A percentile compares a stretch with the other conserved stretches of the same genome.
These are phyloP conservation scores for Bombus breviceps DNA, from an alignment of 1,140 invertebrate species.

Conservation along the genomic window DNA sequence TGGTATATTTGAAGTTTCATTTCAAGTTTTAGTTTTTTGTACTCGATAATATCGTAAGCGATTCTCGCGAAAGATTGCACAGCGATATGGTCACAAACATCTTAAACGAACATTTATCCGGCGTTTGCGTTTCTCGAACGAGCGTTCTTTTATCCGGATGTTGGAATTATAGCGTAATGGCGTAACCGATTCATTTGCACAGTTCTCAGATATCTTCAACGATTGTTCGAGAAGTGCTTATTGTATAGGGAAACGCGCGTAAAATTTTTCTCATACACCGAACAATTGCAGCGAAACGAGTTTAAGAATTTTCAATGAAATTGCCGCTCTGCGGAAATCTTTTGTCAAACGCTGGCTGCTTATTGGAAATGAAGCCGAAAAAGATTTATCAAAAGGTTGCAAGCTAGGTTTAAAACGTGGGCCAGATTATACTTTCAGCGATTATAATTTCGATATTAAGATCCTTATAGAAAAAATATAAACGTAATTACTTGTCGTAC, in stretches of 20 bases:
- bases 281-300: not conserved
- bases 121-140: not conserved
- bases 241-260: not conserved
- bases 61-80: no score
- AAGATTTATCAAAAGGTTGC: not conserved
- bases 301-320: conserved; percentile 25
- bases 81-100: not conserved
- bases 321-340: not conserved
- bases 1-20: not conserved
- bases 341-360: not conserved
- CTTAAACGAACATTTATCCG: not conserved
- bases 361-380: not conserved
- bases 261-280: not conserved
- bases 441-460: no score
- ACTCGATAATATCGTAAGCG: not conserved
- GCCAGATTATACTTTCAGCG: not conserved
- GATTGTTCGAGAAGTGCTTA: conserved; percentile 1
- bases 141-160: not conserved
- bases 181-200: conserved; percentile 14
- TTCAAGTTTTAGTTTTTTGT: not conserved
- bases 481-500: not conserved
- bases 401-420: not conserved
- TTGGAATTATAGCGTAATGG: not conserved
- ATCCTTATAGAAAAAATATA: not conserved
- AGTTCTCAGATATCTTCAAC: not conserved